Base-by-base conservation (phyloP, 2,113 vertebrate genomes). In the Tamias sibiricus region DNA sequence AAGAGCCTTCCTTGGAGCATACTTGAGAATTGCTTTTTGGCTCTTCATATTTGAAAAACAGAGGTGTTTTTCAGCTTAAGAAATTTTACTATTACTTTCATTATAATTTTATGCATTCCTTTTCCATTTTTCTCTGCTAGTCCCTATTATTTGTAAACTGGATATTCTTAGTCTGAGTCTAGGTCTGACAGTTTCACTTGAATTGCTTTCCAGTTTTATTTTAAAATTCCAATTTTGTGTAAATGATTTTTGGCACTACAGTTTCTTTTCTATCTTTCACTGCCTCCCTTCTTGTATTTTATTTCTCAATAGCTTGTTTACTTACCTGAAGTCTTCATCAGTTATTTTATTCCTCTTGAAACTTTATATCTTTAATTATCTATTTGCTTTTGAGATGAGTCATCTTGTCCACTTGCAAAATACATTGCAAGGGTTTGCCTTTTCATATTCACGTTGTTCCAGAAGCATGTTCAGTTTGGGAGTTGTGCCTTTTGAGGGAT, bases 11-110 rank as follows among this genome's bases (percentile, higher is more conserved):
- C 6, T 59, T 88, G 52, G 79, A 59, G 4, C 28, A 76, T 40
- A 52, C 19, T 8, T 54, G 40, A 79, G 90, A 79, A 64, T 84
- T 69, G 26, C 32, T 75, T 59, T 84, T 72, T 86, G 30, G 22
- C 13, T 72, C 47, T 95, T 93, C 71, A n/a, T 91, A 66, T 95
- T 81, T 93, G 82, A 95, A 49, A 49, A 95, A 84, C 17, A 11
- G 40, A 37, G 40, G 20, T 49, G 64, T 57, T 93, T 91, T 91
- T 81, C 52, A 89, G 52, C 68, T 82, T 30, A 86, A 71, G 52
- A 82, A 77, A 86, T 87, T 85, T 90, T n/a, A 49, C 42, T 52
- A 54, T 71, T 87, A 62, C 77, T 90, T 82, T 64, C 30, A 77
- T 89, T 95, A 83, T 62, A 82, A 7, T 42, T 87, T 90, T 79